Base-by-base conservation (phyloP, 2,888 invertebrate species). In the Eurytoma californica region DNA sequence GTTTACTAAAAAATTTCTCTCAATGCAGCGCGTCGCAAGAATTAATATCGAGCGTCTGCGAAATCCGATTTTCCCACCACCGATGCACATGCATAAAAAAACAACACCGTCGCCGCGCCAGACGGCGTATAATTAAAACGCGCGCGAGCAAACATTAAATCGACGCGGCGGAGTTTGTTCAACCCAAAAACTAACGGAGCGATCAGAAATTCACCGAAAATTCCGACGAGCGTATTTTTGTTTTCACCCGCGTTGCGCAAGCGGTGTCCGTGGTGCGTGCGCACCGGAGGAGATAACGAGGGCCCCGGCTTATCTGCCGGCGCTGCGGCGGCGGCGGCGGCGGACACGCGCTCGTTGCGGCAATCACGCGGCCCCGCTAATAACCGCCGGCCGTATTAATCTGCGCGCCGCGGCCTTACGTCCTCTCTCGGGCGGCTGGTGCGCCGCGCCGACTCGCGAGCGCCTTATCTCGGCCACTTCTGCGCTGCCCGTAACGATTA, bases 301-400 rank as follows among this genome's bases (percentile, higher is more conserved):
- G n/a, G 53, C 53, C n/a, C n/a, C 24, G 39, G 67, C 84, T 86
- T 86, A 86, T 86, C 86, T 83, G 77, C 82, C 79, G 80, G 13
- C 47, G 83, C 13, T 1, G 24, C 24, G 24, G 24, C 61, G 61
- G 39, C 13, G 24, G 24, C 24, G 24, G 24, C 61, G 61, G 39
- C 39, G 39, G 39, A 39, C 39, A 83, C 77, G 77, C 80, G 83
- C 80, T 80, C 79, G 79, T 84, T 80, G 83, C 81, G 83, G 82
- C 82, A 82, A 83, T 82, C 84, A 80, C 77, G 75, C 80, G 79
- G 70, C 65, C 58, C 30, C 53, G 66, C 78, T 81, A 80, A 83
- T 83, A 82, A 79, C 39, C 67, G 28, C 70, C 51, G 47, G 80
- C 57, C 51, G 47, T 69, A 78, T 83, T 73, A 77, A 80, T 65